Conservation (phyloP, 1,140 invertebrate species). For the Caenorhabditis briggsae region DNA sequence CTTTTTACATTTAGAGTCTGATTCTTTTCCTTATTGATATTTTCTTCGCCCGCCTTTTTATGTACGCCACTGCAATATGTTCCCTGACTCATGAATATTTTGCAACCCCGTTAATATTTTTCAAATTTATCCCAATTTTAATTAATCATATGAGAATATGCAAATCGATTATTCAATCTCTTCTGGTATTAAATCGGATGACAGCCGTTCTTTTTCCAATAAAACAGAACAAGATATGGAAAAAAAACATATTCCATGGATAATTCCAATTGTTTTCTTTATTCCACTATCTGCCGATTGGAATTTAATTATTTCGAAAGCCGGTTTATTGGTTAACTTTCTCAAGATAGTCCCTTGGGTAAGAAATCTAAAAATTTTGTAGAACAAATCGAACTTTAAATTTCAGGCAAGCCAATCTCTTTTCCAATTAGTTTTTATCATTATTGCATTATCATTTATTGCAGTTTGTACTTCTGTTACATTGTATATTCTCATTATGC, state of each 20-base stretch:
- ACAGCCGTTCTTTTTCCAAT: conserved; percentile 6
- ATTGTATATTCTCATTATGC: neutral
- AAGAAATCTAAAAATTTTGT: neutral
- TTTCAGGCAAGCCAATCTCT: conserved; percentile 5
- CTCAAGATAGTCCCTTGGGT: conserved; percentile 2
- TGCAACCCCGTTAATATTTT: neutral
- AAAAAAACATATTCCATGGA: too few relatives aligned
- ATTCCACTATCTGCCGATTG: conserved; percentile 3
- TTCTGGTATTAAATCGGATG: conserved; percentile 26
- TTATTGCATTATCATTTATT: conserved; percentile 5
- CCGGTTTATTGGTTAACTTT: neutral
- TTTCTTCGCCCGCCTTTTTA: conserved; percentile 10
- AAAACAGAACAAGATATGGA: neutral
- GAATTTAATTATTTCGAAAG: neutral
- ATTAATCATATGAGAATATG: neutral
- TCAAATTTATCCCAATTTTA: neutral
- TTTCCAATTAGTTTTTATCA: conserved; percentile 9
- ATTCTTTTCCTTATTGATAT: neutral
- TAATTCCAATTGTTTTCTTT: neutral
- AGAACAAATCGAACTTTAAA: neutral
- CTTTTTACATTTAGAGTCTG: neutral
- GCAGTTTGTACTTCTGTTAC: neutral
- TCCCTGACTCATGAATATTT: neutral
- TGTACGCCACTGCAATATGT: neutral
- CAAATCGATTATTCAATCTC: neutral